Conservation (phyloP, 2,888 invertebrate species). For the Rhimphoctona megacephalus region DNA sequence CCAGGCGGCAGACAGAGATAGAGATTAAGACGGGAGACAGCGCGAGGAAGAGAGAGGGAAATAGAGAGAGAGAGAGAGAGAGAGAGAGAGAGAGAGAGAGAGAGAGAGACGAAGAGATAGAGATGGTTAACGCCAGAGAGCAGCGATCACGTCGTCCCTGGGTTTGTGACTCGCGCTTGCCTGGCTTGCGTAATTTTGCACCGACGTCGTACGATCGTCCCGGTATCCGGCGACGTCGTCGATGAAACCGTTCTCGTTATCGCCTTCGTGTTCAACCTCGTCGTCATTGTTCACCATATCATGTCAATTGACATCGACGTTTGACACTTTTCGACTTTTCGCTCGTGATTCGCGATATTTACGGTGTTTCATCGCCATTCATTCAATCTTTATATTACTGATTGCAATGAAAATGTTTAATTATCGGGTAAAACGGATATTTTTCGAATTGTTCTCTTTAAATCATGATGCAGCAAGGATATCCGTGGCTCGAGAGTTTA, state of each 20-base stretch:
- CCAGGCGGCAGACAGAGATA: background rate
- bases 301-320: slow-evolving; percentile 80
- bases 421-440: background rate
- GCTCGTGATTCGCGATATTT: slow-evolving; percentile 49
- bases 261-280: slow-evolving; percentile 62
- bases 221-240: slow-evolving; percentile 65
- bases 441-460: background rate
- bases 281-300: slow-evolving; percentile 74
- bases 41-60: background rate
- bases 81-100: background rate
- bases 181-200: slow-evolving; percentile 72
- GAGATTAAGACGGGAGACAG: background rate
- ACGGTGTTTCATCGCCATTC: background rate
- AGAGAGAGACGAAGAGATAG: background rate
- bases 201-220: slow-evolving; percentile 65
- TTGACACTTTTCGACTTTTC: slow-evolving; percentile 74
- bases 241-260: slow-evolving; percentile 47
- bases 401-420: background rate
- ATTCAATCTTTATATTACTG: background rate
- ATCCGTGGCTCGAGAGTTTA: slow-evolving; percentile 10
- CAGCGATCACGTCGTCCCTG: slow-evolving; percentile 37
- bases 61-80: background rate
- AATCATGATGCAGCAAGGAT: slow-evolving; percentile 11
- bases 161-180: slow-evolving; percentile 53
- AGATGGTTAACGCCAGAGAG: slow-evolving; percentile 16